Conservation (phyloP, 1,140 invertebrate species). For the Atopsyche davidsoni region DNA sequence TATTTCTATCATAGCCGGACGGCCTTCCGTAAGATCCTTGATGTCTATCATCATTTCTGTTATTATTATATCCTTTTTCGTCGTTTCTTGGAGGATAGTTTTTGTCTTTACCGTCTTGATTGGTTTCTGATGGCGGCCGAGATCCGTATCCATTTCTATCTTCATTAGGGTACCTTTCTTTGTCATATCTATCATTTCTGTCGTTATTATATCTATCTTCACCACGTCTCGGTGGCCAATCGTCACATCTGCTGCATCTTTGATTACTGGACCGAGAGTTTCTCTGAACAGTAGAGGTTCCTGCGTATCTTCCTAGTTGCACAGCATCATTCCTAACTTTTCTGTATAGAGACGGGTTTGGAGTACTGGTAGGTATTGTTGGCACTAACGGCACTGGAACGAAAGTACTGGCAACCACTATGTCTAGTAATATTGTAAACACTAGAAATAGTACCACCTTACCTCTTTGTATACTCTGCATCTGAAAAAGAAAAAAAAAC, state of each 20-base stretch:
- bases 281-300: slow-evolving; percentile 16
- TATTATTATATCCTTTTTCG: slow-evolving; percentile 9
- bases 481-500: slow-evolving; percentile 16
- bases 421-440: slow-evolving; percentile 10
- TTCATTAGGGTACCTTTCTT: slow-evolving; percentile 26
- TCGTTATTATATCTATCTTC: slow-evolving; percentile 23
- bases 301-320: slow-evolving; percentile 20
- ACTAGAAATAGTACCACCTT: background rate
- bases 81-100: too few species aligned
- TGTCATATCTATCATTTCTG: slow-evolving; percentile 22
- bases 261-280: slow-evolving; percentile 25
- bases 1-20: slow-evolving; percentile 26
- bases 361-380: slow-evolving; percentile 16
- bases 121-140: slow-evolving; percentile 3
- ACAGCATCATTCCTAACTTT: slow-evolving; percentile 18
- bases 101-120: too few species aligned
- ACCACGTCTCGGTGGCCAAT: slow-evolving; percentile 19
- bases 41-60: slow-evolving; percentile 24
- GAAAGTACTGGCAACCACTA: slow-evolving; percentile 18
- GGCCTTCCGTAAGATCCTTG: slow-evolving; percentile 23
- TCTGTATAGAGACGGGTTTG: slow-evolving; percentile 15
- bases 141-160: slow-evolving; percentile 20
- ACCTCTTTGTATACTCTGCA: slow-evolving; percentile 8
- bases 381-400: slow-evolving; percentile 24
- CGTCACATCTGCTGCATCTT: slow-evolving; percentile 25